These are phyloP conservation scores for Actinemys pallida DNA, from an alignment of 2,113 vertebrate species.

Conservation along the genomic window DNA sequence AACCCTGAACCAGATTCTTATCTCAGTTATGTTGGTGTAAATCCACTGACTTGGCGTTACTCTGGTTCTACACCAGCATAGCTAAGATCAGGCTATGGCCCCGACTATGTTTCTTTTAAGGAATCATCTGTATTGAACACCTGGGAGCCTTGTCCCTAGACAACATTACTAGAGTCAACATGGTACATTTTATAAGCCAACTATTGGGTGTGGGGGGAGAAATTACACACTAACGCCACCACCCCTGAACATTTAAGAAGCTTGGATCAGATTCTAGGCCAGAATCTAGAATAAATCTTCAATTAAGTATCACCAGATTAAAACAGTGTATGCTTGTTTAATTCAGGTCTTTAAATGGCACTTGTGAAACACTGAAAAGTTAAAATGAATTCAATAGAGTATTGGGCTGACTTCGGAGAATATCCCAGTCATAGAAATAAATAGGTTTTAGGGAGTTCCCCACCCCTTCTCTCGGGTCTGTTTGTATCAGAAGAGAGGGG, in stretches of 20 bases:
- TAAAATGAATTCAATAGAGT: too few relatives aligned
- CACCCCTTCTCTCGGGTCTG: background rate
- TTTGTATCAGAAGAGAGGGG: background rate
- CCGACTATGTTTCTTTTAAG: background rate
- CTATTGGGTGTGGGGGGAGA: background rate
- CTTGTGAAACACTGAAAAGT: too few relatives aligned
- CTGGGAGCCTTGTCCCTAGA: background rate
- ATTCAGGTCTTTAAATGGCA: too few relatives aligned
- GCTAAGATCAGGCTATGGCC: background rate
- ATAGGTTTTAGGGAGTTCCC: too few relatives aligned
- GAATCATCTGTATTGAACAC: background rate
- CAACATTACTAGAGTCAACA: too few relatives aligned
- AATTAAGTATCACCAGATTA: too few relatives aligned
- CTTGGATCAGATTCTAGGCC: too few relatives aligned
- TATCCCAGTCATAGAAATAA: too few relatives aligned
- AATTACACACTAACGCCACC: background rate
- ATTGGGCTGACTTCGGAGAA: too few relatives aligned
- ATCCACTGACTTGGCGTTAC: background rate
- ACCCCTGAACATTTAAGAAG: background rate
- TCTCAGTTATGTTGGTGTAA: background rate
- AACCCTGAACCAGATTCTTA: background rate
- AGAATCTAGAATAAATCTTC: too few relatives aligned
- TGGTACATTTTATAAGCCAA: too few relatives aligned
- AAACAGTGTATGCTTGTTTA: too few relatives aligned
- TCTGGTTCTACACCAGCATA: background rate